Evolutionary conservation across 2,888 invertebrate genomes (phyloP).

Genomic region (Dioctria linearis): DNA sequence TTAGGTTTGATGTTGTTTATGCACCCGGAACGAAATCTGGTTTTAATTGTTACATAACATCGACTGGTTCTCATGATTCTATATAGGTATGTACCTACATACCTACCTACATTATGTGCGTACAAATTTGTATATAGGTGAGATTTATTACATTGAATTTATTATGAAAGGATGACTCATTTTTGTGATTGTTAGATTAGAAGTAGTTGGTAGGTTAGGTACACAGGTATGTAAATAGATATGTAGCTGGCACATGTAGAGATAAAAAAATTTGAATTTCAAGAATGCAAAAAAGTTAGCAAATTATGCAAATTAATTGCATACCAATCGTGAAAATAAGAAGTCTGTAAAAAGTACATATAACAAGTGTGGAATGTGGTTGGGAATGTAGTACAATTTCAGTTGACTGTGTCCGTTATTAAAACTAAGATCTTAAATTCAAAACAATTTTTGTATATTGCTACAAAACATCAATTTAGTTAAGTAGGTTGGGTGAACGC

Average conservation of each 20-base stretch:
- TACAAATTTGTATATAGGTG: background rate
- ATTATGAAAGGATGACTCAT: background rate
- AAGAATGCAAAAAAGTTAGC: background rate
- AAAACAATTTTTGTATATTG: too few relatives aligned
- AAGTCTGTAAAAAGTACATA: too few relatives aligned
- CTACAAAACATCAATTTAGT: too few relatives aligned
- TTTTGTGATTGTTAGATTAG: background rate
- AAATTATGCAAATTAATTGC: background rate
- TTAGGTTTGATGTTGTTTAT: background rate
- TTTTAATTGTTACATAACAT: background rate
- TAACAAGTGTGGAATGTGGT: too few relatives aligned
- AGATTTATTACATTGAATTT: too few relatives aligned
- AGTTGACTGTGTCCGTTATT: too few relatives aligned
- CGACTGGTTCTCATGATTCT: background rate
- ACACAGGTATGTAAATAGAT: too few relatives aligned
- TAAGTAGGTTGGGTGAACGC: too few relatives aligned
- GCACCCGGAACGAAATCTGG: background rate
- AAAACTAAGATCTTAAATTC: too few relatives aligned
- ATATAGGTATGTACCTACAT: background rate
- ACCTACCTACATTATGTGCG: background rate
- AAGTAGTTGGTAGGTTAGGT: background rate
- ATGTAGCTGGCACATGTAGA: background rate
- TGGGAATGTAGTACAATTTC: too few relatives aligned
- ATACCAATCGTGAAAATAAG: too few relatives aligned
- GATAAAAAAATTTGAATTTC: background rate